Percentiles rank a stretch among this genome's conserved stretches.
phyloP scores from a whole-genome alignment of 2,113 vertebrate species.

The Psittacula cyanocephala region DNA sequence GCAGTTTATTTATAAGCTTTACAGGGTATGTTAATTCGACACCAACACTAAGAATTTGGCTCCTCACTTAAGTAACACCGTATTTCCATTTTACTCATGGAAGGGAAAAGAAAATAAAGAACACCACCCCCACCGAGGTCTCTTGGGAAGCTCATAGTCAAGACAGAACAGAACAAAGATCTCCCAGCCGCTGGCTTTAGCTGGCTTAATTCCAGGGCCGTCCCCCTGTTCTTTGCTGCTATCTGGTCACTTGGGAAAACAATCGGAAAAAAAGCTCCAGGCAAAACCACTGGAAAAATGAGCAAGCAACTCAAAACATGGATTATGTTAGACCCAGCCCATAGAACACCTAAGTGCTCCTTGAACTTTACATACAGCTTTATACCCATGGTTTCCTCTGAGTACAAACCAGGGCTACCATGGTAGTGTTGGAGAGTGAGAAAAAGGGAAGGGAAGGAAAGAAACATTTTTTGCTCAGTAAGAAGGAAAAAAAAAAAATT shows the following conservation, averaged over 20 bases:
- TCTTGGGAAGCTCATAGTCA: background rate
- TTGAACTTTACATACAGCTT: background rate
- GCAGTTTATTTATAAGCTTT: background rate
- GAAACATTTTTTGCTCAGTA: background rate
- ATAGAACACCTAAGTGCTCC: background rate
- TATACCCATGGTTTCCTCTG: background rate
- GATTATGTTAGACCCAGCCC: background rate
- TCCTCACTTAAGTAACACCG: background rate
- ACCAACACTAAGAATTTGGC: background rate
- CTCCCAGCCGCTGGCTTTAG: background rate
- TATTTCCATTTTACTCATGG: background rate
- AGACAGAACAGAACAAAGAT: constrained; percentile 13
- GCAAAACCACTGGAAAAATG: background rate
- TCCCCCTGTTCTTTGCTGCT: background rate
- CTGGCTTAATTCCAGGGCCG: background rate
- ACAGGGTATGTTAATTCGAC: background rate
- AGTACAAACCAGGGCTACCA: background rate
- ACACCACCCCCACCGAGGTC: background rate
- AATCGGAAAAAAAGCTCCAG: background rate
- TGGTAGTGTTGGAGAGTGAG: background rate
- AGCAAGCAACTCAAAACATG: background rate
- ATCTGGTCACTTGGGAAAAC: background rate
- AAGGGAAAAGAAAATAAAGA: background rate
- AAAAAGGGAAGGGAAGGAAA: background rate
- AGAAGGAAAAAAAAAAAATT: background rate